Base-by-base conservation (phyloP, 1,140 invertebrate genomes). In the Euura lappo region DNA sequence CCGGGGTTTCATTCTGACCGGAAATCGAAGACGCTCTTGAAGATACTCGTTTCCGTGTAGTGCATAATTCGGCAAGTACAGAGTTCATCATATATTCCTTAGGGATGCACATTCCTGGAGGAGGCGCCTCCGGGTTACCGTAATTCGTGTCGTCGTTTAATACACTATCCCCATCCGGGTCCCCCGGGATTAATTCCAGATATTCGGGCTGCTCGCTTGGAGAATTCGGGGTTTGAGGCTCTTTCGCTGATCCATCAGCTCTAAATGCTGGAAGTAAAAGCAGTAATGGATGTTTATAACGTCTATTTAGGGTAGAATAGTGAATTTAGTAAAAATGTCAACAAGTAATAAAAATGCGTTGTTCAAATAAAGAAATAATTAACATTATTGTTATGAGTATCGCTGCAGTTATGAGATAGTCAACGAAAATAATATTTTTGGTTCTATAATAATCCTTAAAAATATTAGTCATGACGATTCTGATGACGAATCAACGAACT, bases 61-160 rank as follows among this genome's bases (percentile, higher is more conserved):
- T 28, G 28, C 28, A 28, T 28, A 28, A 28, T 28, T 28, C 28
- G 28, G 28, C 28, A 28, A 28, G 28, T 28, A 28, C 28, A 28
- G 28, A 28, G 28, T 28, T 28, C 28, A 28, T 84, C 6, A 80
- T 78, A 75, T 84, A 85, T 46, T 86, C 77, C 8, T 80, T 77
- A 7, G 84, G 84, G 46, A 85, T 82, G 71, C 82, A 84, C 79
- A 84, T 84, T n/a, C 85, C 83, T 0, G 84, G 74, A 0, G 84
- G 82, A 6, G 79, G 77, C 2, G 65, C 64, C 51, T 85, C 84
- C 0, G 79, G 75, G 66, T 84, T 85, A 72, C 76, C 83, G 28
- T 11, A n/a, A 28, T 2, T 45, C 6, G 73, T 73, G 65, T 75
- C 70, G 28, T 70, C 72, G 47, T 51, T 70, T 51, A 69, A 11